Base-by-base conservation (phyloP, 2,888 invertebrate genomes). In the Anthophora plumipes region DNA sequence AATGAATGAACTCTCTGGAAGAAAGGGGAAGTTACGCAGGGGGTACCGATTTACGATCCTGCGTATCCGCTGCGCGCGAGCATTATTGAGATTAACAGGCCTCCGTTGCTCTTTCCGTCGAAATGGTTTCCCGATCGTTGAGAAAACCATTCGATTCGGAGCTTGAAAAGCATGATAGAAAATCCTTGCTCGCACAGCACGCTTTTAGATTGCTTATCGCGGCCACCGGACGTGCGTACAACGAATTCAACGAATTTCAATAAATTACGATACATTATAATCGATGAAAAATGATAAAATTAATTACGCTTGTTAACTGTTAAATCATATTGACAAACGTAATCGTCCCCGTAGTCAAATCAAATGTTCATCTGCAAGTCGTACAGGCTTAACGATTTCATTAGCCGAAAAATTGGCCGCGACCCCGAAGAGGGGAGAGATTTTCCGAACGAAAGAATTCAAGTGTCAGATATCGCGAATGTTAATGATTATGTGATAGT, bases 61-160 rank as follows among this genome's bases (percentile, higher is more conserved):
- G 84, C 80, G 88, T 89, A 91, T 93, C 93, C 93, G 93, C 87
- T 84, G 86, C 88, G 87, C 80, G 87, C 89, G 89, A 89, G 86
- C 92, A 90, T 93, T 92, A 93, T 92, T 91, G 89, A 92, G 93
- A 93, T 93, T 92, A 92, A 92, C 91, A 89, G 90, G 70, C 90
- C 82, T 82, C 85, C 83, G 69, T 70, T 70, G 55, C 70, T 73
- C 39, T 50, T 63, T 66, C 79, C 82, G 72, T 70, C 85, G 83
- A 88, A 90, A 90, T 89, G 87, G 88, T 75, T 88, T 88, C 89
- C 89, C 89, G 89, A 91, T 91, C 88, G 87, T 80, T 77, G 74
- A 50, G 83, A 67, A 84, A 77, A 61, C 59, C 60, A 57, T 54
- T 61, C 73, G 31, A 77, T 60, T 20, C 48, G 72, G 31, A 31